A percentile compares a stretch with the other conserved stretches of the same genome.
Conservation (phyloP, 1,140 invertebrate species). For the Pseudomyrmex cubaensis region DNA sequence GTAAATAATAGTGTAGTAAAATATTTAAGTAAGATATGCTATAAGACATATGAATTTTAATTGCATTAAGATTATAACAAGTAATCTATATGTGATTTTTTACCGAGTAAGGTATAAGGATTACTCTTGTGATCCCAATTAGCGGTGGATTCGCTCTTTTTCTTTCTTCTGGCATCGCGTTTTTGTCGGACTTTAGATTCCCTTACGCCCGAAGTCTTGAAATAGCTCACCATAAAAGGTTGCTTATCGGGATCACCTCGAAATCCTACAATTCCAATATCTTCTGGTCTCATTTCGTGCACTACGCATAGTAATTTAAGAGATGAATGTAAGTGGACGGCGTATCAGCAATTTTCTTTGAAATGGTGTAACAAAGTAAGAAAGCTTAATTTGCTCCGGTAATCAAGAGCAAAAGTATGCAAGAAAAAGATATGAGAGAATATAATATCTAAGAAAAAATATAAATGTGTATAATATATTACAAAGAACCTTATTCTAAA, state of each 20-base stretch:
- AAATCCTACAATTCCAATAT: slow-evolving; percentile 92
- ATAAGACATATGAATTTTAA: no score
- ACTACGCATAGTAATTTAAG: slow-evolving; percentile 84
- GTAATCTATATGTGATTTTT: not conserved
- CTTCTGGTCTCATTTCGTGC: slow-evolving; percentile 92
- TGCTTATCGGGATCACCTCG: slow-evolving; percentile 92
- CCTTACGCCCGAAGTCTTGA: slow-evolving; percentile 88
- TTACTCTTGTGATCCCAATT: slow-evolving; percentile 86
- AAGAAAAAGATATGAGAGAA: not conserved
- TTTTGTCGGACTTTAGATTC: slow-evolving; percentile 83
- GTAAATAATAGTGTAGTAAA: not conserved
- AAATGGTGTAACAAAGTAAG: no score
- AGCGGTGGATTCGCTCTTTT: slow-evolving; percentile 80
- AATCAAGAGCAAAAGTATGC: no score
- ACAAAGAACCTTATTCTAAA: not conserved
- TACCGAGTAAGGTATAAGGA: slow-evolving; percentile 86
- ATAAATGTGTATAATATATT: not conserved
- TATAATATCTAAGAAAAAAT: not conserved
- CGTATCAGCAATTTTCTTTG: no score
- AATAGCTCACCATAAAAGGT: slow-evolving; percentile 95
- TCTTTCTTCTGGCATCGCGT: slow-evolving; percentile 86
- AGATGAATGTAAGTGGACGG: not conserved
- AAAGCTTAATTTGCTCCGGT: not conserved
- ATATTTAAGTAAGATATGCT: not conserved
- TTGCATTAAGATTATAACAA: not conserved